Base-by-base conservation (phyloP, 2,888 invertebrate genomes). In the Actias luna region DNA sequence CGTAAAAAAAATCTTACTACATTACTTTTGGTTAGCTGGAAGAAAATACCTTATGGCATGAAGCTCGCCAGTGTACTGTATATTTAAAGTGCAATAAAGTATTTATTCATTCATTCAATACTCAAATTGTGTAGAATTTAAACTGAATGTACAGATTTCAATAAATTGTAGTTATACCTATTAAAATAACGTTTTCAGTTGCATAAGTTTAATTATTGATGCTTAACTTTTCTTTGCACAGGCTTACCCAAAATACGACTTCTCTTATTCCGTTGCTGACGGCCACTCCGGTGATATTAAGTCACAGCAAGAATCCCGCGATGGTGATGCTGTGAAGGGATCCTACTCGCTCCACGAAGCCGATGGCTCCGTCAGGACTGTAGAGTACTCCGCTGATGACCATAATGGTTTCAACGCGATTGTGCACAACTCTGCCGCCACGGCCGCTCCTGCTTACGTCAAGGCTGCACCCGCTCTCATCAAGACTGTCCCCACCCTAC, bases 241-340 rank as follows among this genome's bases (percentile, higher is more conserved):
- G 89, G 84, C 90, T 1, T 85, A 92, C 75, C 93, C 93, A 25
- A 89, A 89, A 70, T 93, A 93, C 79, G 84, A 89, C 55, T 92
- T 88, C 80, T 84, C 87, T 35, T 93, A 93, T 74, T 91, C 92
- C n/a, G 92, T 89, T 8, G 85, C 90, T 65, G 93, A 93, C 66
- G 84, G 83, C 8, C 91, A 93, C 72, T 90, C 92, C 63, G 93
- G 93, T 27, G 93, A 93, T 80, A 87, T 60, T 35, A 63, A 63
- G 69, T 63, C 63, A 63, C 90, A 90, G 78, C 82, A 86, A 50
- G 93, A 93, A 76, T 82, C 83, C 70, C 83, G 87, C 61, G 89
- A 91, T 80, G 94, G 94, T 55, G 90, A 94, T 72, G 88, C 85
- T 61, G 94, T 94, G 61, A 88, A 92, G 75, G 94, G 94, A 35